Conservation (phyloP, 1,140 invertebrate genomes). For the Bradysia coprophila region DNA sequence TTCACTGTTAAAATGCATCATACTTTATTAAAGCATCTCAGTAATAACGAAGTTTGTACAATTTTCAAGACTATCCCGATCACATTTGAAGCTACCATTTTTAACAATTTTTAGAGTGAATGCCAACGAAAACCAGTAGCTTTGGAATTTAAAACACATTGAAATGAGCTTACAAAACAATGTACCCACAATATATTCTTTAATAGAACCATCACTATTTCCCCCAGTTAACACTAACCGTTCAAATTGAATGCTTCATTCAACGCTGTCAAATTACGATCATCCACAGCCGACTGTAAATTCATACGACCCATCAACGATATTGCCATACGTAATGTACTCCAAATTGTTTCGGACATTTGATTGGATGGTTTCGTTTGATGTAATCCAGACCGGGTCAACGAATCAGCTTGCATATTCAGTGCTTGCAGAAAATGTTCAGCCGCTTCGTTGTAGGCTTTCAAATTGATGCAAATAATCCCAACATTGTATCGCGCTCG, state of each 20-base stretch:
- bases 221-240: background rate
- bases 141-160: too few relatives aligned
- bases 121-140: too few relatives aligned
- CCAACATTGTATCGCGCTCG: constrained; percentile 94
- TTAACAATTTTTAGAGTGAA: too few relatives aligned
- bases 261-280: constrained; percentile 34
- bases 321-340: constrained; percentile 76
- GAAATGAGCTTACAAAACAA: too few relatives aligned
- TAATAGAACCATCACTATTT: too few relatives aligned
- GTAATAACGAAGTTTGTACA: too few relatives aligned
- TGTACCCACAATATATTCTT: too few relatives aligned
- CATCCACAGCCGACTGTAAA: constrained; percentile 54
- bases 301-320: constrained; percentile 71
- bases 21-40: too few relatives aligned
- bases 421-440: constrained; percentile 88
- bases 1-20: too few relatives aligned
- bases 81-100: too few relatives aligned
- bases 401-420: constrained; percentile 76
- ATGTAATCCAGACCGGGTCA: constrained; percentile 29
- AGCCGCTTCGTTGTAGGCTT: constrained; percentile 81
- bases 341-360: constrained; percentile 92
- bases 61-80: too few relatives aligned
- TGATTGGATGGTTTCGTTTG: constrained; percentile 26
- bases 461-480: constrained; percentile 93
- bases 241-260: constrained; percentile 16